Evolutionary conservation across 2,113 vertebrate genomes (phyloP), one percentile per base, ranked within the genome.

Genomic region (Pomatostomus ruficeps): DNA sequence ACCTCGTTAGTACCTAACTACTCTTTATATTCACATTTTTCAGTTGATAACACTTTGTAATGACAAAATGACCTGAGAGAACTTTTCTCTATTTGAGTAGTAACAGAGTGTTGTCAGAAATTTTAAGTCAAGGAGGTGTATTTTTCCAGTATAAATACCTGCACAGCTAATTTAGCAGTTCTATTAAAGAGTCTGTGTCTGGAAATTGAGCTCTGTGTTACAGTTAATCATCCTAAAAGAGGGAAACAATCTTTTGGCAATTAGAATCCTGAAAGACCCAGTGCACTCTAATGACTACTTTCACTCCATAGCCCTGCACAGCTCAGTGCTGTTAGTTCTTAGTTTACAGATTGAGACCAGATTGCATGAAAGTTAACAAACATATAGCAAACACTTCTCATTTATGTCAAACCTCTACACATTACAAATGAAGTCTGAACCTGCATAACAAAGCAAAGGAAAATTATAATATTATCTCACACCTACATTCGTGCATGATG

Each of bases 161-260:
- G 6, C 63, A 72, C 4, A 11, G 38, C 26, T 67, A 85, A 91
- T 94, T 91, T 59, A 89, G 62, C 35, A 73, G 20, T 85, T 91
- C 62, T 94, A 16, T 91, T 87, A 88, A 54, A 58, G 22, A 93
- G 10, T 19, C 35, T 20, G 23, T 33, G 26, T 73, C 63, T 83
- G 58, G 55, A 94, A 95, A 95, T 26, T 70, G 77, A 94, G 35
- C 31, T 96, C 57, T 82, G 31, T 83, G 29, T 91, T 85, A 38
- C 26, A 91, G 54, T 59, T 94, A 96, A 91, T 93, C 66, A 88
- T 76, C 46, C 74, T 76, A 80, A 71, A 91, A 85, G 45, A 36
- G 54, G 35, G 22, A 93, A 93, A 91, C 83, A 91, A 85, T 93
- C 66, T 95, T 93, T 54, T 25, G 49, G 46, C 29, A 73, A 95